These are phyloP conservation scores for Sebastes diaconus DNA, from an alignment of 2,797 vertebrate genomes.

Conservation along the genomic window DNA sequence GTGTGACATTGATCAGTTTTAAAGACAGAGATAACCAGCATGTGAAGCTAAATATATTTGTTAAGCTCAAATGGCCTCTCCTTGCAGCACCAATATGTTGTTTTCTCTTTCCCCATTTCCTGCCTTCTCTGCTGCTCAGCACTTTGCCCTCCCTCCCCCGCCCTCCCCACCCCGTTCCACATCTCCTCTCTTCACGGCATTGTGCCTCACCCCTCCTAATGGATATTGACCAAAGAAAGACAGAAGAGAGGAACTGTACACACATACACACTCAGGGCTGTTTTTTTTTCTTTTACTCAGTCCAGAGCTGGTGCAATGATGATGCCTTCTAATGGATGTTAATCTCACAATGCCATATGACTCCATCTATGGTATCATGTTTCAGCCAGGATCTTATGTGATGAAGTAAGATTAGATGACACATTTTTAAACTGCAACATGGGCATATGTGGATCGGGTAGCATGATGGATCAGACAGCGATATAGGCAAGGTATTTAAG, in stretches of 20 bases:
- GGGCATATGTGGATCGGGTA: neutral
- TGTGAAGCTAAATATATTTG: neutral
- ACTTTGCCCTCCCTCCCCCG: neutral
- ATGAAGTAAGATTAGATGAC: neutral
- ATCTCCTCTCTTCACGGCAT: constrained; percentile 14
- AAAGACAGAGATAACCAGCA: neutral
- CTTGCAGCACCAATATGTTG: neutral
- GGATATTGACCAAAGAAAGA: constrained; percentile 61
- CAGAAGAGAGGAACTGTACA: constrained; percentile 24
- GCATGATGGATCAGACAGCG: neutral
- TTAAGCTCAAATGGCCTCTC: neutral
- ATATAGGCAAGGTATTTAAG: neutral
- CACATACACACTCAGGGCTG: neutral
- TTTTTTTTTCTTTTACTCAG: constrained; percentile 16
- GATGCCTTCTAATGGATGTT: constrained; percentile 40
- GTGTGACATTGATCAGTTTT: neutral
- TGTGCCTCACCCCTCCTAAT: constrained; percentile 56
- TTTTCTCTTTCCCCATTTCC: constrained; percentile 4
- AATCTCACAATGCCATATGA: constrained; percentile 12
- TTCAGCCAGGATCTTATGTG: neutral
- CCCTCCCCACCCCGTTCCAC: neutral
- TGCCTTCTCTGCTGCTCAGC: neutral
- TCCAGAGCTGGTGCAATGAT: neutral
- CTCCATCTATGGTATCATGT: neutral
- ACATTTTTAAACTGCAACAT: neutral